Evolutionary conservation across 2,888 invertebrate genomes (phyloP), one percentile per base, ranked within the genome.

Genomic region (Argyresthia goedartella): DNA sequence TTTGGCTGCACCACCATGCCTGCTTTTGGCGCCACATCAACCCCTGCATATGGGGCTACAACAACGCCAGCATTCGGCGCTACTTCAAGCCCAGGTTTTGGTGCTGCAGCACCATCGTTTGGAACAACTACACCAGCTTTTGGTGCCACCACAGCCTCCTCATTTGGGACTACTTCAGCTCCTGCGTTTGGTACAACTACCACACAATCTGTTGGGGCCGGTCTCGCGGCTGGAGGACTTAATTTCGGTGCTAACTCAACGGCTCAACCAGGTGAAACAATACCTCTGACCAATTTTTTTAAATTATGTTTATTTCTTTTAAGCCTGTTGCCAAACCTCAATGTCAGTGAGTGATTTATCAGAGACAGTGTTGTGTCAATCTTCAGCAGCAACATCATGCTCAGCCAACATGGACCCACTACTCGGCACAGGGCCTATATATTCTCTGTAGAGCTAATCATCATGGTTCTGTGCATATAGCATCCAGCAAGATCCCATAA

Each of bases 81-180:
- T 16, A 60, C 64, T 10, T 52, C 64, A 0, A 59, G 65, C 14
- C 56, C 66, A 51, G 54, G 57, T 10, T 68, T 70, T 54, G 68
- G 66, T 35, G 55, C 66, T 1, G 54, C 65, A 1, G 54, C 65
- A 0, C 54, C 62, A 11, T 54, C 54, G 8, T 60, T 61, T 57
- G 65, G 65, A 36, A 56, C 65, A 0, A 61, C 61, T 8, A 58
- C 61, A 57, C 71, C 64, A 56, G 69, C 59, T 56, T 81, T 78
- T 57, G 72, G 71, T 8, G 76, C 77, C 1, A 65, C 75, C 3
- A 73, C 77, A 1, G 73, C 80, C 0, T 70, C 82, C 0, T 79
- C 67, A 53, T 84, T 84, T 66, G 84, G 82, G 1, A 58, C 73
- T 0, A 69, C 69, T 11, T 61, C 61, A 8, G 58, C 61, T 57